Evolutionary conservation across 2,888 invertebrate species (phyloP).

Genomic region (Pyralis farinalis): DNA sequence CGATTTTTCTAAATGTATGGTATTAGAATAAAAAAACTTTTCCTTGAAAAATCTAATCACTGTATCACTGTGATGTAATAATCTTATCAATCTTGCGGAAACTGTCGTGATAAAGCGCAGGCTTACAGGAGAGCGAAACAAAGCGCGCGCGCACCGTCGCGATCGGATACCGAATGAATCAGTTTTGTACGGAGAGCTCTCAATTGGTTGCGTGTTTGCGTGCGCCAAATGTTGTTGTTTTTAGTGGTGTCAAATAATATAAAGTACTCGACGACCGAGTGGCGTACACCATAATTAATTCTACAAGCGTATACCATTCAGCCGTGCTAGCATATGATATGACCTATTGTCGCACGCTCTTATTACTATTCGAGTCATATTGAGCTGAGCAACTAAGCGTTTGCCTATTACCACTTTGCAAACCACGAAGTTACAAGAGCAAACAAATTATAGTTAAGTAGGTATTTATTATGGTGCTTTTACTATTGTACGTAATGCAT

Average conservation of each 20-base stretch:
- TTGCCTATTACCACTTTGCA: neutral
- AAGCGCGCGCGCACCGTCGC: slow-evolving; percentile 63
- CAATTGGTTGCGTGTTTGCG: slow-evolving; percentile 27
- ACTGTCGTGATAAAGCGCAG: slow-evolving; percentile 57
- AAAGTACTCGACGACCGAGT: slow-evolving; percentile 2
- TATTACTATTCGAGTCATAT: slow-evolving; percentile 18
- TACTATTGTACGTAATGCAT: no score
- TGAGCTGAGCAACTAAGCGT: neutral
- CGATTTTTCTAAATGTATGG: slow-evolving; percentile 36
- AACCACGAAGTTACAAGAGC: neutral
- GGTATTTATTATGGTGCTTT: no score
- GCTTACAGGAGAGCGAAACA: slow-evolving; percentile 32
- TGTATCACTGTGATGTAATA: slow-evolving; percentile 75
- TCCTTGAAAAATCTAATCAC: slow-evolving; percentile 67
- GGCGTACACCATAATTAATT: slow-evolving; percentile 55
- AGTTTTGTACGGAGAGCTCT: slow-evolving; percentile 29
- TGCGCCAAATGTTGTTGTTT: slow-evolving; percentile 23
- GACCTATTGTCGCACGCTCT: slow-evolving; percentile 42
- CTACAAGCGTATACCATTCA: slow-evolving; percentile 50
- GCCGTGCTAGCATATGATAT: slow-evolving; percentile 40
- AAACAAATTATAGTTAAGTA: no score
- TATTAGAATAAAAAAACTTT: slow-evolving; percentile 40
- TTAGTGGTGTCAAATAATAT: slow-evolving; percentile 15
- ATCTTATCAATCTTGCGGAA: slow-evolving; percentile 72
- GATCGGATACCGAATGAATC: slow-evolving; percentile 55